Conservation (phyloP, 2,113 vertebrate genomes). For the Spea multiplicata region DNA sequence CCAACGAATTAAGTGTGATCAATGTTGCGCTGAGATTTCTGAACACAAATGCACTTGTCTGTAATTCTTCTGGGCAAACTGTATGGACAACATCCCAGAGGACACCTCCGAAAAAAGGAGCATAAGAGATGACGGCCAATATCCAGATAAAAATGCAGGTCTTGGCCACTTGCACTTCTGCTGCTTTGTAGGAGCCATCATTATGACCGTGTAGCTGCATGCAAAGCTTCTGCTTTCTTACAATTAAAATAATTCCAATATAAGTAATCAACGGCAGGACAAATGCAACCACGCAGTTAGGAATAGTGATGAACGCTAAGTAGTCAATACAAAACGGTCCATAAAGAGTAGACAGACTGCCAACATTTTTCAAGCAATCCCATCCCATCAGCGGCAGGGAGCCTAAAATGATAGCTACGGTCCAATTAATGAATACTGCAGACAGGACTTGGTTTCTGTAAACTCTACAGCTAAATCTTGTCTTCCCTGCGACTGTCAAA, state of each 20-base stretch:
- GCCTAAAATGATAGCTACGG: slow-evolving; percentile 54
- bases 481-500: slow-evolving; percentile 55
- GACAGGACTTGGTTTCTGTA: slow-evolving; percentile 52
- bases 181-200: slow-evolving; percentile 50
- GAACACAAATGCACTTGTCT: slow-evolving; percentile 47
- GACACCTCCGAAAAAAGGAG: slow-evolving; percentile 53
- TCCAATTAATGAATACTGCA: slow-evolving; percentile 44
- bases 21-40: slow-evolving; percentile 52
- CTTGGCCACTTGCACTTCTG: slow-evolving; percentile 54
- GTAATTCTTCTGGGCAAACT: slow-evolving; percentile 33
- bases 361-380: slow-evolving; percentile 48
- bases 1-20: slow-evolving; percentile 55
- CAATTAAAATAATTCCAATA: slow-evolving; percentile 53
- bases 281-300: slow-evolving; percentile 45
- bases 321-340: slow-evolving; percentile 53
- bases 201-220: slow-evolving; percentile 49
- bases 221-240: slow-evolving; percentile 59
- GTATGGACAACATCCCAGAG: slow-evolving; percentile 51
- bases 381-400: slow-evolving; percentile 55
- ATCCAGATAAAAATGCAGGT: slow-evolving; percentile 57
- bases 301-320: slow-evolving; percentile 55
- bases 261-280: slow-evolving; percentile 50
- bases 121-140: slow-evolving; percentile 51
- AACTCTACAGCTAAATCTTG: slow-evolving; percentile 46
- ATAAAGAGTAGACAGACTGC: slow-evolving; percentile 51